Evolutionary conservation across 1,140 invertebrate genomes (phyloP).

Genomic region (Chlorops oryzae): DNA sequence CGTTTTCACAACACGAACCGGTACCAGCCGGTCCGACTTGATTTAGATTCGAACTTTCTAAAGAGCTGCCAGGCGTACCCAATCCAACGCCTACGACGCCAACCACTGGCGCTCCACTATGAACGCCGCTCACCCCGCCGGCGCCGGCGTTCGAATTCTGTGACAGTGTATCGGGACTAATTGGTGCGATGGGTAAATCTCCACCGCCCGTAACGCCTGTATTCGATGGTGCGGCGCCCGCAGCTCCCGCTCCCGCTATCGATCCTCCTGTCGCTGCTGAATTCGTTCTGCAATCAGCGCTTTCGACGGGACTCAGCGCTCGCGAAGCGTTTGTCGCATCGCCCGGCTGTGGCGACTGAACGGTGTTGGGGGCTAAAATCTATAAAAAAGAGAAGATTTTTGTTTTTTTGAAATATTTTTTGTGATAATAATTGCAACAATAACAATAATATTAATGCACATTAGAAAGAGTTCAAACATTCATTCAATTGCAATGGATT

Average conservation of each 20-base stretch:
- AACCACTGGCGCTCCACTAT: slow-evolving; percentile 3
- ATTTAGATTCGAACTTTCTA: no score
- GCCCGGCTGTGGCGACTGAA: slow-evolving; percentile 14
- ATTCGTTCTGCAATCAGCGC: neutral
- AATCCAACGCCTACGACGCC: slow-evolving; percentile 29
- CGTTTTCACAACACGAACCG: slow-evolving; percentile 84
- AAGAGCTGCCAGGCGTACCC: slow-evolving; percentile 24
- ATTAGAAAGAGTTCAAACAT: neutral
- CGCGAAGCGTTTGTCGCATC: slow-evolving; percentile 6
- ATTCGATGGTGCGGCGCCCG: slow-evolving; percentile 29
- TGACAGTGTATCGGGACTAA: slow-evolving; percentile 66
- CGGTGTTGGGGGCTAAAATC: slow-evolving; percentile 8
- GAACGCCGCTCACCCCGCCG: neutral
- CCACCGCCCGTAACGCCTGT: slow-evolving; percentile 37
- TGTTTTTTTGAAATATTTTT: neutral
- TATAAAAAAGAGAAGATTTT: slow-evolving; percentile 5
- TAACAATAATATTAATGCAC: neutral
- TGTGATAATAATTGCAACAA: neutral
- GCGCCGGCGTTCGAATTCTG: slow-evolving; percentile 53
- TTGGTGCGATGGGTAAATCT: slow-evolving; percentile 53
- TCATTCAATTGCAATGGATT: no score
- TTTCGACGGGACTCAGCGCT: slow-evolving; percentile 7
- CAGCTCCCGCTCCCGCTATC: neutral
- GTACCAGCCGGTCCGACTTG: slow-evolving; percentile 48
- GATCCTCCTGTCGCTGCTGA: neutral